Evolutionary conservation across 2,888 invertebrate species (phyloP).

Genomic region (Leuctra nigra): DNA sequence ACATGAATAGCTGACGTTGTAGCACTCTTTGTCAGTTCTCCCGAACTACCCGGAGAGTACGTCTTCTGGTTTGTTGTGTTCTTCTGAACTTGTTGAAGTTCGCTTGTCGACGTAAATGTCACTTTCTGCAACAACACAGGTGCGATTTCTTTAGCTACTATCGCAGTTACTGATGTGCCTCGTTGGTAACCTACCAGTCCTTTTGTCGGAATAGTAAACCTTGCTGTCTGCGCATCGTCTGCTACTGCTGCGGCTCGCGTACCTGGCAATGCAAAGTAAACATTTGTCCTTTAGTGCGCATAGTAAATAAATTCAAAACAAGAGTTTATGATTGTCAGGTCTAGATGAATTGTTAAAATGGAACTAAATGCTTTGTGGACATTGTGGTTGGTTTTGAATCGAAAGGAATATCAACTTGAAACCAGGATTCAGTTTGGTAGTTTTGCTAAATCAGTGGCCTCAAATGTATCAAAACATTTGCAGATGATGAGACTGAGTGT

Average conservation of each 20-base stretch:
- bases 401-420: no score
- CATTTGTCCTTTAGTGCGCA: neutral
- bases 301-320: no score
- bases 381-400: no score
- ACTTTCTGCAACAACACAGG: conserved; percentile 28
- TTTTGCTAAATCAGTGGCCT: no score
- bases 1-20: conserved; percentile 22
- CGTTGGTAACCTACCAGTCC: conserved; percentile 3
- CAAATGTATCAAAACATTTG: no score
- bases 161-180: conserved; percentile 13
- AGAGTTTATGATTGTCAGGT: no score
- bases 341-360: no score
- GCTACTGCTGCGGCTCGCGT: neutral
- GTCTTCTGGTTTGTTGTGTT: conserved; percentile 1
- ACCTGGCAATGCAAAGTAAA: neutral
- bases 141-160: conserved; percentile 25
- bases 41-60: neutral
- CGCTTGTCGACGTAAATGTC: conserved; percentile 52
- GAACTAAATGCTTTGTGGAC: no score
- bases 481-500: no score
- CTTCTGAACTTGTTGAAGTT: conserved; percentile 41
- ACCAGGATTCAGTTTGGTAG: no score
- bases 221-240: conserved; percentile 1
- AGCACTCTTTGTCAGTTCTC: conserved; percentile 24
- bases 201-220: conserved; percentile 13